Evolutionary conservation across 2,113 vertebrate genomes (phyloP), one percentile per base, ranked within the genome.

Genomic region (Tetrax tetrax): DNA sequence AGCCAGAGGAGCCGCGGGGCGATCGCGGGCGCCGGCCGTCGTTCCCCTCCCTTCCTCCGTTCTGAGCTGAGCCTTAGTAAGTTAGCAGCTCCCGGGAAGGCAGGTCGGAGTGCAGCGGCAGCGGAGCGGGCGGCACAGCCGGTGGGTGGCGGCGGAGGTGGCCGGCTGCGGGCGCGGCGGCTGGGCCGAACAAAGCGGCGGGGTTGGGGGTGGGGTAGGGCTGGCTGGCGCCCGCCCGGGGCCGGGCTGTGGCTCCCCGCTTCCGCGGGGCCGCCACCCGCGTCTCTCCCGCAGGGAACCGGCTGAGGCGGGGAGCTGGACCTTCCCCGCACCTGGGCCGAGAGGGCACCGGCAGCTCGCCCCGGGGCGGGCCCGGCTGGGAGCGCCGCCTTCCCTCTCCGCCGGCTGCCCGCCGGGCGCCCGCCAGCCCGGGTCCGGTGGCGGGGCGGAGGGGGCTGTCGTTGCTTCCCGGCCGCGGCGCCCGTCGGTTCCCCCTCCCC

Each of bases 21-120:
- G 14, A 1, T 5, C 17, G n/a, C 28, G 13, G 10, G 4, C 3
- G 1, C 5, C 11, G 5, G 9, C 1, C 2, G 20, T 5, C 19
- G 20, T 48, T 9, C 14, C 6, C 6, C 2, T n/a, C 3, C 4
- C 10, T n/a, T 4, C 4, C 11, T 2, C 9, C 1, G 6, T 7
- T 1, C 10, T 1, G 14, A 4, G 20, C 5, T 1, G 5, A 7
- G 1, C 5, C 1, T n/a, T n/a, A n/a, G n/a, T n/a, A n/a, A n/a
- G n/a, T n/a, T n/a, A n/a, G n/a, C n/a, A 11, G 24, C 7, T 3
- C 19, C 0, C 37, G 21, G 3, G 3, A 14, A 20, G 10, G 59
- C 14, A 0, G 23, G 8, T 43, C 2, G 21, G 41, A 57, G 33
- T 2, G 15, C 15, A 6, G 57, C 29, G 54, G 7, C 24, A 23